These are phyloP conservation scores for Synanthedon vespiformis DNA, from an alignment of 2,888 invertebrate species.

Conservation along the genomic window DNA sequence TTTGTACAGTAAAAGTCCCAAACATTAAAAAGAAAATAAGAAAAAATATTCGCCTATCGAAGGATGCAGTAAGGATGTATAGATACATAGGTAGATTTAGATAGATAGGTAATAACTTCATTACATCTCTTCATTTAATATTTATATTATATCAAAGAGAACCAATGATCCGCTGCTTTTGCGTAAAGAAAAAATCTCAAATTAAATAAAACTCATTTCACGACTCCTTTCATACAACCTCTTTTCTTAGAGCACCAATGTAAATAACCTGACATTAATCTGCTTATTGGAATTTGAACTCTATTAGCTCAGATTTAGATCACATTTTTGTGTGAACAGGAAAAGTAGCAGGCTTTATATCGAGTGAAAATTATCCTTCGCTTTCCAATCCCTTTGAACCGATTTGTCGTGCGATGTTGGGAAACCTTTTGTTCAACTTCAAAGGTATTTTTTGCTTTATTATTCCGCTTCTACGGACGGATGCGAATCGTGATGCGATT, in stretches of 20 bases:
- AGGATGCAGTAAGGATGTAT: too few species aligned
- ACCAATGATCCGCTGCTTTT: slow-evolving; percentile 23
- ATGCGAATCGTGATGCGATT: slow-evolving; percentile 23
- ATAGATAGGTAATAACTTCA: too few species aligned
- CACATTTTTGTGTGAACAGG: background rate
- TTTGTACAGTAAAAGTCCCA: too few species aligned
- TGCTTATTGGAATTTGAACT: background rate
- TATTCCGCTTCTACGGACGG: slow-evolving; percentile 40
- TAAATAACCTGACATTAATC: slow-evolving; percentile 34
- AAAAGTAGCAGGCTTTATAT: slow-evolving; percentile 38
- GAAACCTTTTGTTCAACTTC: slow-evolving; percentile 50
- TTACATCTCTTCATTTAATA: too few species aligned
- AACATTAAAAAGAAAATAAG: too few species aligned
- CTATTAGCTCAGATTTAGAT: background rate
- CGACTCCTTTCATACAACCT: slow-evolving; percentile 43
- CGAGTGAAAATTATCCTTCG: slow-evolving; percentile 49
- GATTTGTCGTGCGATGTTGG: slow-evolving; percentile 36
- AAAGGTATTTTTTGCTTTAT: slow-evolving; percentile 52
- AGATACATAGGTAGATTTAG: too few species aligned
- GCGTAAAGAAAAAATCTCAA: slow-evolving; percentile 26
- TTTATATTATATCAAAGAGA: slow-evolving; percentile 5
- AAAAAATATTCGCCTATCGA: too few species aligned
- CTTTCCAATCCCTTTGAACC: slow-evolving; percentile 42
- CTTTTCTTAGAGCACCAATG: slow-evolving; percentile 33
- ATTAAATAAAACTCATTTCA: slow-evolving; percentile 54